These are phyloP conservation scores for Premnoplex brunnescens DNA, from an alignment of 2,797 vertebrate genomes.

Conservation along the genomic window DNA sequence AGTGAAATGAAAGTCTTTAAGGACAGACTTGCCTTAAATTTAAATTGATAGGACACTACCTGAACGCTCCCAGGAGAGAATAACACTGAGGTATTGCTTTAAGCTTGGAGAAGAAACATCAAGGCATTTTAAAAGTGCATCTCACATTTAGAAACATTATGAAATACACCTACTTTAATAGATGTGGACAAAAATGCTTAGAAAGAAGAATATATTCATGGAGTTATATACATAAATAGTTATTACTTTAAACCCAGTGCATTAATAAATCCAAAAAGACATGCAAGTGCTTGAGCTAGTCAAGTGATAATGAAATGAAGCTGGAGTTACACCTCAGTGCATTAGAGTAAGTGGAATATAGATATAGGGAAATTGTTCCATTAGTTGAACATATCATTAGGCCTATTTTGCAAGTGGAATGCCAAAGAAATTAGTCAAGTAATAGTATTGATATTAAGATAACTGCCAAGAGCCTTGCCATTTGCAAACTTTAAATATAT, in stretches of 20 bases:
- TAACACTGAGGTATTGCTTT: neutral
- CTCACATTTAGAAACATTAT: neutral
- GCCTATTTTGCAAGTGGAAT: constrained; percentile 51
- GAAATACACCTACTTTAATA: neutral
- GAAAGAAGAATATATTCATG: constrained; percentile 34
- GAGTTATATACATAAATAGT: constrained; percentile 35
- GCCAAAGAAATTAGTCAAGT: constrained; percentile 53
- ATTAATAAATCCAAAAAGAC: constrained; percentile 61
- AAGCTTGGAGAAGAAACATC: neutral
- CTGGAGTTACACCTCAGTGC: constrained; percentile 54
- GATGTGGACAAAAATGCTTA: constrained; percentile 26
- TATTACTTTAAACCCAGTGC: constrained; percentile 42
- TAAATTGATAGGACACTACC: neutral
- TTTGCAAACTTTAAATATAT: constrained; percentile 51
- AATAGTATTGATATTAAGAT: constrained; percentile 45
- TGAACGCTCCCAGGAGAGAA: neutral
- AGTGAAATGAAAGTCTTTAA: neutral
- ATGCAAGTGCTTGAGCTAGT: constrained; percentile 50
- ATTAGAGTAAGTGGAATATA: constrained; percentile 62
- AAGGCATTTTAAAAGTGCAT: neutral
- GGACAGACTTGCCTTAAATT: neutral
- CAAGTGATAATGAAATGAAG: constrained; percentile 68
- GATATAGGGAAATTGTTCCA: constrained; percentile 60
- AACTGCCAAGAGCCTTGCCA: constrained; percentile 28
- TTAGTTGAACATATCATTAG: constrained; percentile 59